phyloP scores from a whole-genome alignment of 2,888 invertebrate species.

The Luperina nickerlii region DNA sequence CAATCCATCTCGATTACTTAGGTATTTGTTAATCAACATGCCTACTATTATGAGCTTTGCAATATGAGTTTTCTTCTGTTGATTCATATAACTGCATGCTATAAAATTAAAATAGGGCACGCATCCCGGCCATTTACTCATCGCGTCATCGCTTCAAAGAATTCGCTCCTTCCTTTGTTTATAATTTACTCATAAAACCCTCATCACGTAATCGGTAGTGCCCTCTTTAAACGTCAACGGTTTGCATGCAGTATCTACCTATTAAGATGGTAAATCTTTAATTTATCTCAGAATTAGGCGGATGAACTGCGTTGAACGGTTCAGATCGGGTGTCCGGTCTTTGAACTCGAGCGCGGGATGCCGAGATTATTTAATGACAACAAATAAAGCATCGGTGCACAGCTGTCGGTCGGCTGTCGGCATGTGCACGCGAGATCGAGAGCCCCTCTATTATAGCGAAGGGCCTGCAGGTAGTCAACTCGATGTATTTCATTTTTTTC shows the following conservation, averaged over 20 bases:
- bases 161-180: slow-evolving; percentile 69
- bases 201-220: slow-evolving; percentile 39
- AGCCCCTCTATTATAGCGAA: slow-evolving; percentile 72
- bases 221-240: slow-evolving; percentile 30
- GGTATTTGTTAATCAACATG: background rate
- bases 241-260: slow-evolving; percentile 27
- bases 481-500: slow-evolving; percentile 66
- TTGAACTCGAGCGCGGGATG: slow-evolving; percentile 83
- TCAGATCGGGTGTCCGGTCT: slow-evolving; percentile 77
- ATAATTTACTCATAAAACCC: slow-evolving; percentile 56
- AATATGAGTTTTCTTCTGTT: slow-evolving; percentile 37
- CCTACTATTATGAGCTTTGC: background rate
- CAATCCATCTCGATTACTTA: background rate
- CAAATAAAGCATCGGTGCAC: slow-evolving; percentile 80
- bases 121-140: slow-evolving; percentile 71
- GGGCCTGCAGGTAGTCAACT: slow-evolving; percentile 78
- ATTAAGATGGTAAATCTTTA: slow-evolving; percentile 38
- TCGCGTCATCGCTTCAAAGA: slow-evolving; percentile 75
- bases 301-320: slow-evolving; percentile 77
- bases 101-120: slow-evolving; percentile 45
- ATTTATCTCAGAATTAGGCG: slow-evolving; percentile 70
- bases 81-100: slow-evolving; percentile 46
- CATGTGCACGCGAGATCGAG: slow-evolving; percentile 70
- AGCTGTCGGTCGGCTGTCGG: slow-evolving; percentile 78
- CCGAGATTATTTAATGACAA: slow-evolving; percentile 78